Evolutionary conservation across 2,888 invertebrate genomes (phyloP).

Genomic region (Glyphotaelius pellucidus): DNA sequence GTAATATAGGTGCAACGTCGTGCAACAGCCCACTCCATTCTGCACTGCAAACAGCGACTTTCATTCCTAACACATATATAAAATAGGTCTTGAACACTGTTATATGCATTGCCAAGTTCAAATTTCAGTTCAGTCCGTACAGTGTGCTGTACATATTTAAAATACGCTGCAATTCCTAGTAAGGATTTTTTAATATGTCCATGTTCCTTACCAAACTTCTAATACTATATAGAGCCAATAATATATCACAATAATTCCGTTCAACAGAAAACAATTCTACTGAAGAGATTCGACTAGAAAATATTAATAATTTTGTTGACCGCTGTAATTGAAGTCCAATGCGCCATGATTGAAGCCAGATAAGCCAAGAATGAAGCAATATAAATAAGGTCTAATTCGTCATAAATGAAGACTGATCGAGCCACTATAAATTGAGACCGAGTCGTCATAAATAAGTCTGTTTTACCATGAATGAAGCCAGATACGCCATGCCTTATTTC

Average conservation of each 20-base stretch:
- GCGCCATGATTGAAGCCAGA: neutral
- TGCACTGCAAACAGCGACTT: neutral
- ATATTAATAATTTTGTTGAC: neutral
- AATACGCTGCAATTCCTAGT: neutral
- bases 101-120: neutral
- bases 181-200: neutral
- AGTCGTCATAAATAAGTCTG: neutral
- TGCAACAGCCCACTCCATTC: neutral
- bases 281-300: neutral
- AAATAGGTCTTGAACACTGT: neutral
- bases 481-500: neutral
- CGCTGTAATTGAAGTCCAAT: neutral
- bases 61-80: neutral
- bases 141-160: neutral
- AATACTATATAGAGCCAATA: neutral
- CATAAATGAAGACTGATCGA: neutral
- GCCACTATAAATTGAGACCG: neutral
- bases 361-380: neutral
- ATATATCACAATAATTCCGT: too few relatives aligned
- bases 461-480: neutral
- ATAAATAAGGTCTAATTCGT: neutral
- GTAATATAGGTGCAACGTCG: neutral
- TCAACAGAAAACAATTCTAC: too few relatives aligned
- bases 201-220: neutral
- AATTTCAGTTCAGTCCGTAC: neutral